phyloP scores from a whole-genome alignment of 2,797 vertebrate genomes.

The Petrocephalus sullivani region DNA sequence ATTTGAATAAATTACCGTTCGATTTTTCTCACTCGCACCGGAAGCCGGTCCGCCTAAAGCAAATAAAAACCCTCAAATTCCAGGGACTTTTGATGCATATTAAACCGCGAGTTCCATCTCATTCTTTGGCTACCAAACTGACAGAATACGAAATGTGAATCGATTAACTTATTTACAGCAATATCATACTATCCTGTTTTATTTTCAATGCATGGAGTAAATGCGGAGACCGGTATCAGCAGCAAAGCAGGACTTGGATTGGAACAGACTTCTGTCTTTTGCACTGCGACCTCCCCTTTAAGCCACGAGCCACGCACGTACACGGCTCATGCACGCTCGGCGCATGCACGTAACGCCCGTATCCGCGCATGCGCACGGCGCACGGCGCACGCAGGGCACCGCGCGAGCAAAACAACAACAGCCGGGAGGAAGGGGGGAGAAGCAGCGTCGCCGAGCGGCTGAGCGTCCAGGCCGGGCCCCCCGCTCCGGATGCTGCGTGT shows the following conservation, averaged over 20 bases:
- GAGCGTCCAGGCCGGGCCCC: constrained; percentile 20
- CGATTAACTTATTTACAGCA: not conserved
- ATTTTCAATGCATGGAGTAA: not conserved
- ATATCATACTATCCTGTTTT: not conserved
- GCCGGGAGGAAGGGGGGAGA: constrained; percentile 42
- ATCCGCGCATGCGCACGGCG: constrained; percentile 58
- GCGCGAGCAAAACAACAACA: constrained; percentile 62
- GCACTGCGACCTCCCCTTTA: constrained; percentile 46
- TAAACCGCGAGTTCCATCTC: not conserved
- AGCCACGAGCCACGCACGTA: not conserved
- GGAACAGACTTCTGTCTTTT: not conserved
- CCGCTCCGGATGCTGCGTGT: constrained; percentile 38
- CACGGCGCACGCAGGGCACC: constrained; percentile 33
- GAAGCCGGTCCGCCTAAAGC: not conserved
- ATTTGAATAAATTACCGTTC: not conserved
- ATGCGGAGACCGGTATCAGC: not conserved
- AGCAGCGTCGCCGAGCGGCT: constrained; percentile 43
- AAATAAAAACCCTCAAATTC: not conserved
- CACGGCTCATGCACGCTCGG: not conserved
- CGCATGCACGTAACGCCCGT: constrained; percentile 22
- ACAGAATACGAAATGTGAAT: too few relatives aligned
- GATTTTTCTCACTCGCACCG: not conserved
- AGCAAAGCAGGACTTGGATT: too few relatives aligned
- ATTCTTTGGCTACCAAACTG: not conserved
- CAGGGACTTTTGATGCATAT: not conserved